Percentiles rank a stretch among this genome's conserved stretches.
phyloP scores from a whole-genome alignment of 2,888 invertebrate species.

The Noctua janthe region DNA sequence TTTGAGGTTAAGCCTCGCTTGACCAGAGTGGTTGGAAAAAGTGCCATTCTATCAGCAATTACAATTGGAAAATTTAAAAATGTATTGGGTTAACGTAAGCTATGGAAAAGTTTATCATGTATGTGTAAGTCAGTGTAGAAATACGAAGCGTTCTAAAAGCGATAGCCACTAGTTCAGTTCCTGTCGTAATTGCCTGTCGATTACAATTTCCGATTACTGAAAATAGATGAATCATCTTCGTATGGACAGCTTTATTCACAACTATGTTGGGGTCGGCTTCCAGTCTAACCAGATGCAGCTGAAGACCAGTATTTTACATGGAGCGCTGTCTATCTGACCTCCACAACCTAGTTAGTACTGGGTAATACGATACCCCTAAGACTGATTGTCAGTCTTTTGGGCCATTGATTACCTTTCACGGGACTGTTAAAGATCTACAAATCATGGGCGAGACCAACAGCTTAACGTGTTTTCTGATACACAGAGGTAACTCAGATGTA shows the following conservation, averaged over 20 bases:
- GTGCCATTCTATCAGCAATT: background rate
- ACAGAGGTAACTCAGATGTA: background rate
- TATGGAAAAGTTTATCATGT: background rate
- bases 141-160: background rate
- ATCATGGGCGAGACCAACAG: background rate
- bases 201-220: background rate
- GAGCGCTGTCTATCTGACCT: background rate
- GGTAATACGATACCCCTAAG: background rate
- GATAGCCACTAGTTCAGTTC: background rate
- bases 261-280: background rate
- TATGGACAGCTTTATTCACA: accelerated
- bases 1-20: constrained; percentile 4
- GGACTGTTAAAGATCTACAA: background rate
- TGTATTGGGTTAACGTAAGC: background rate
- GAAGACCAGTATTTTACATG: background rate
- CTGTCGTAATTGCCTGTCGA: background rate
- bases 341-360: background rate
- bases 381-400: background rate
- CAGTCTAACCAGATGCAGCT: background rate
- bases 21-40: background rate
- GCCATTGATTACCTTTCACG: background rate
- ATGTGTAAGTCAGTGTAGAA: background rate
- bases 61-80: background rate
- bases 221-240: background rate
- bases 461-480: background rate